Evolutionary conservation across 92 coral and sea anemone species (phyloP).

Genomic region (Zoanthus sansibaricus): DNA sequence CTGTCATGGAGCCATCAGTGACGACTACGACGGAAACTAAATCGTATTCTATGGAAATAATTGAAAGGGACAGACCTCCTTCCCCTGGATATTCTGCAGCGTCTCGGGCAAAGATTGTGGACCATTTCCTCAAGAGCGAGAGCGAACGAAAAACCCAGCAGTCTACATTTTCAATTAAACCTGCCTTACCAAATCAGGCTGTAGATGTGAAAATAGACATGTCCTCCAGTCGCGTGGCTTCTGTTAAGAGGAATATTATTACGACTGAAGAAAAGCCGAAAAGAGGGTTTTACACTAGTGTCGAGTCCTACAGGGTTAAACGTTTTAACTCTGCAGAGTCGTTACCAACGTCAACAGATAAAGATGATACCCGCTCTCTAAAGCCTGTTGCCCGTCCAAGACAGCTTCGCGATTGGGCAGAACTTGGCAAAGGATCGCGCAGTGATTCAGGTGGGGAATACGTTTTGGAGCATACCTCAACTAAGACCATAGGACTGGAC

Average conservation of each 20-base stretch:
- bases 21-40: not conserved
- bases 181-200: not conserved
- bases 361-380: not conserved
- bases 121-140: not conserved
- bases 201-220: conserved; percentile 31
- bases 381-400: conserved; percentile 30
- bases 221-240: not conserved
- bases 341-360: not conserved
- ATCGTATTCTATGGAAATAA: conserved; percentile 14
- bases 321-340: conserved; percentile 16
- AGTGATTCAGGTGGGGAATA: not conserved
- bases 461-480: conserved; percentile 15
- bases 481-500: conserved; percentile 29
- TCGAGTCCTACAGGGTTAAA: conserved; percentile 43
- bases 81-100: conserved; percentile 25
- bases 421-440: conserved; percentile 24
- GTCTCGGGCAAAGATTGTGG: conserved; percentile 35
- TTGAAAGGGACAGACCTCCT: conserved; percentile 15
- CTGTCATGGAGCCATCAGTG: conserved; percentile 11
- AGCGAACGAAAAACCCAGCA: conserved; percentile 12
- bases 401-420: conserved; percentile 35
- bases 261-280: not conserved
- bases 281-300: conserved; percentile 35
- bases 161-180: not conserved
- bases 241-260: not conserved